Evolutionary conservation across 2,113 vertebrate species (phyloP), one percentile per base, ranked within the genome.

Genomic region (Epinephelus moara): DNA sequence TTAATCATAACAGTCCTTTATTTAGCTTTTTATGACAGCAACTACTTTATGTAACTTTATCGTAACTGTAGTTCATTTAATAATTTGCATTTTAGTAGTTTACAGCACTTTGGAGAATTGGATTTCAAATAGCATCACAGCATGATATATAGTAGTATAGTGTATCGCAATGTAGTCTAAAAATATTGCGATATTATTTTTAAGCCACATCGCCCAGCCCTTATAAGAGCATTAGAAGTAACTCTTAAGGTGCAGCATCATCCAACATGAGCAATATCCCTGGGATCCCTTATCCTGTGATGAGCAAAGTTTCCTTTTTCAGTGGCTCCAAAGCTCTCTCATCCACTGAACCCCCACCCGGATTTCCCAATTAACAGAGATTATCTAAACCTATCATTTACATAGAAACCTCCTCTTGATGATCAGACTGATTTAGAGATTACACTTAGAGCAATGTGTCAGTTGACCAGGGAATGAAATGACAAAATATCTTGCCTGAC

Each of bases 401-500:
- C 61, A 63, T 27, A 33, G 30, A 64, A 81, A 72, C 23, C 59
- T 42, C 3, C 25, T 61, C 53, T 37, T 63, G 18, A 80, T 75
- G 59, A 63, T 63, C 45, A 52, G 50, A 40, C 55, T 55, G n/a
- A 52, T 70, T 6, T 37, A 59, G 81, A 83, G 67, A 70, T 85
- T 57, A 85, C n/a, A 63, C 25, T 18, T 3, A 19, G 47, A 70
- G 52, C 59, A 62, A 45, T 11, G 70, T 53, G 71, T 76, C 42
- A 5, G 25, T 52, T 52, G 56, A 84, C 47, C 70, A 53, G 18
- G 21, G 42, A 72, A 68, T 69, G 23, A 77, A 82, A 80, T 70
- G 42, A 84, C 70, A 59, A 83, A 78, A 75, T 75, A 81, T 68
- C 66, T 84, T 8, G 2, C 79, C 73, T 80, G 82, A 82, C 62